phyloP scores from a whole-genome alignment of 2,888 invertebrate species.

The Gastracanthus pulcherrimus region DNA sequence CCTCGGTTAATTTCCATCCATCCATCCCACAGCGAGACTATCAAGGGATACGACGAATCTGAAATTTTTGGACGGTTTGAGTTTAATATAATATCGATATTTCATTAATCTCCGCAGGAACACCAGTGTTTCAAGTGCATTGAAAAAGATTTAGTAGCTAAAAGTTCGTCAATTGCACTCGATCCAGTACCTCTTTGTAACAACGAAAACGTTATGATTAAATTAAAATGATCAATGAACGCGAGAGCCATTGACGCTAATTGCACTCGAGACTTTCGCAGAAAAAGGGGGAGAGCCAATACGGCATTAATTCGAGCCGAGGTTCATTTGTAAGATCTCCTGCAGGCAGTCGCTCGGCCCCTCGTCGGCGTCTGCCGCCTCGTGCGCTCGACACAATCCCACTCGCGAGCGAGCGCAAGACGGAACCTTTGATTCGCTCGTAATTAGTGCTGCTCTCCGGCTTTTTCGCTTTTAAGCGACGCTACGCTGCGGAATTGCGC shows the following conservation, averaged over 20 bases:
- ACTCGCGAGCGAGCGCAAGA: background rate
- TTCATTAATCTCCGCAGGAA: too few species aligned
- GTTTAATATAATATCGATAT: too few species aligned
- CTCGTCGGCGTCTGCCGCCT: background rate
- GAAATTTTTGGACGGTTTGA: too few species aligned
- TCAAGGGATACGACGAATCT: too few species aligned
- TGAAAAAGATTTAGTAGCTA: too few species aligned
- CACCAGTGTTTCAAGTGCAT: too few species aligned
- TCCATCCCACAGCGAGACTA: too few species aligned
- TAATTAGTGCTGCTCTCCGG: conserved; percentile 42
- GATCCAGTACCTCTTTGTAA: too few species aligned
- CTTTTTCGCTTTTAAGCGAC: conserved; percentile 30
- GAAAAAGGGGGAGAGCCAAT: background rate
- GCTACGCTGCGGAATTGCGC: background rate
- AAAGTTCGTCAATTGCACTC: too few species aligned
- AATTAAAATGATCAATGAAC: background rate
- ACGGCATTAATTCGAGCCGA: background rate
- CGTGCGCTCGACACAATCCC: conserved; percentile 1
- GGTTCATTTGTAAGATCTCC: conserved; percentile 21
- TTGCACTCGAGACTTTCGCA: conserved; percentile 18
- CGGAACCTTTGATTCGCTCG: conserved; percentile 44
- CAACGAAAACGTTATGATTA: background rate
- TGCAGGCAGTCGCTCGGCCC: background rate
- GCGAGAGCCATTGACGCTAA: conserved; percentile 5
- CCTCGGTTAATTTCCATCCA: too few species aligned